Evolutionary conservation across 2,797 vertebrate genomes (phyloP), one percentile per base, ranked within the genome.

Genomic region (Okamejei kenojei): DNA sequence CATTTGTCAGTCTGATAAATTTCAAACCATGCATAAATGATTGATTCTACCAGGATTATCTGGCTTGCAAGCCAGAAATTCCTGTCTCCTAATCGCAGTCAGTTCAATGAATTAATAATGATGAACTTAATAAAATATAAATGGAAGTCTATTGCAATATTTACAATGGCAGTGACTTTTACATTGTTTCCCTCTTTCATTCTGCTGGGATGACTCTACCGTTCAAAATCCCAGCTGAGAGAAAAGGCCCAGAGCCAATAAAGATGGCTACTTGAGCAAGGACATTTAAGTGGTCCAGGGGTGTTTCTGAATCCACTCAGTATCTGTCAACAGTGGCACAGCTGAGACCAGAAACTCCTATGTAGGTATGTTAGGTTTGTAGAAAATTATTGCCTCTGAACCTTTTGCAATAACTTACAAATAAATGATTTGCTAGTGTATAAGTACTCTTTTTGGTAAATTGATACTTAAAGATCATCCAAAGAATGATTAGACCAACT

Each of bases 51-150:
- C 21, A 73, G 32, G 68, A 45, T 45, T 90, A 21, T 73, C 21
- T 90, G 88, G 88, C 19, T 71, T 90, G 88, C 32, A 26, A 76
- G 23, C 45, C 65, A 76, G 26, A 91, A 92, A 45, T 76, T 92
- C 26, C 38, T 58, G 23, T 92, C 71, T 58, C 10, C 26, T 38
- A 91, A 91, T 23, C 29, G 21, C 35, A 91, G 38, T 91, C 68
- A 91, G 65, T 74, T 91, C 19, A 73, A 65, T 71, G 68, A 91
- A 26, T 91, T 74, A 23, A 45, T 23, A n/a, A 17, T 54, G 45
- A 54, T 92, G 90, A 21, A 74, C 71, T 23, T 7, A 74, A 74
- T 74, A 23, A 74, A 7, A 92, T 10, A 74, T 74, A 74, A 45
- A 74, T 92, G 10, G 35, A 23, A 45, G 68, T 17, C 21, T 15